Evolutionary conservation across 2,888 invertebrate species (phyloP).

Genomic region (Ephialtes manifestator): DNA sequence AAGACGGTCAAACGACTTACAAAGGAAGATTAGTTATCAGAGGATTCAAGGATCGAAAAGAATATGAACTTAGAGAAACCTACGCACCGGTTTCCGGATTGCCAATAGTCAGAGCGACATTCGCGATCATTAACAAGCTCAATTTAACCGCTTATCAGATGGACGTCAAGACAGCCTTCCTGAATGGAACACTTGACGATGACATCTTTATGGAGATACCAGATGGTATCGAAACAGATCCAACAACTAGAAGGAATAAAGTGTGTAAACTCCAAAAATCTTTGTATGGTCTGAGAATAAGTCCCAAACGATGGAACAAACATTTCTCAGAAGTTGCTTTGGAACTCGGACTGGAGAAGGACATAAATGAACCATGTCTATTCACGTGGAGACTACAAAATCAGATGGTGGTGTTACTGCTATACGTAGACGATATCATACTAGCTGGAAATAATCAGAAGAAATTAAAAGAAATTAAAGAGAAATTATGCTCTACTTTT

Average conservation of each 20-base stretch:
- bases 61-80: constrained; percentile 58
- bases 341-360: constrained; percentile 65
- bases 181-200: constrained; percentile 7
- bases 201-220: constrained; percentile 62
- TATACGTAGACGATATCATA: too few species aligned
- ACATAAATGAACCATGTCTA: constrained; percentile 66
- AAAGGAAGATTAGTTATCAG: constrained; percentile 62
- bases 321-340: constrained; percentile 63
- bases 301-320: constrained; percentile 66
- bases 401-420: too few species aligned
- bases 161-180: constrained; percentile 55
- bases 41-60: constrained; percentile 68
- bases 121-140: constrained; percentile 61
- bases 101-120: constrained; percentile 58
- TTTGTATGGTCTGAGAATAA: constrained; percentile 61
- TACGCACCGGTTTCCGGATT: constrained; percentile 66
- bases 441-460: too few species aligned
- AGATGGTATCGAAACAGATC: constrained; percentile 38
- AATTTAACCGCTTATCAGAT: constrained; percentile 44
- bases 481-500: too few species aligned
- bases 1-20: neutral
- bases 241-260: constrained; percentile 25
- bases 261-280: constrained; percentile 65
- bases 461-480: too few species aligned
- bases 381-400: constrained; percentile 65